Percentiles rank a stretch among this genome's conserved stretches.
phyloP scores from a whole-genome alignment of 2,888 invertebrate species.

The Oxytorus armatus region DNA sequence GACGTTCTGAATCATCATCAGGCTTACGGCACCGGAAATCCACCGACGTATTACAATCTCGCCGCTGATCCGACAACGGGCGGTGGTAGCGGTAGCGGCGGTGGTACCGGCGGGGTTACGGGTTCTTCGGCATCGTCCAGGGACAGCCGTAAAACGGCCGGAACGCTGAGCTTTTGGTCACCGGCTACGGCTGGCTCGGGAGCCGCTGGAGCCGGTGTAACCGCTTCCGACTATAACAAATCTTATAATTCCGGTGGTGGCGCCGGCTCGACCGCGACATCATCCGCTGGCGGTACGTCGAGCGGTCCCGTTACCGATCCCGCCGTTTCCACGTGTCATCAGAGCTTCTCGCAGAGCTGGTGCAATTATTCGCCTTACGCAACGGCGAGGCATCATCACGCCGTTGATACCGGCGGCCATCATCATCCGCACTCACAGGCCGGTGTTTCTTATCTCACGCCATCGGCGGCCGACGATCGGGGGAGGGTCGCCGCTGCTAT shows the following conservation, averaged over 20 bases:
- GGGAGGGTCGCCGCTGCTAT: constrained; percentile 87
- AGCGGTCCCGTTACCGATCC: constrained; percentile 85
- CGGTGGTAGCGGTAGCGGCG: constrained; percentile 19
- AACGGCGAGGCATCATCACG: constrained; percentile 86
- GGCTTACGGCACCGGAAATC: constrained; percentile 87
- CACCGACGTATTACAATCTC: constrained; percentile 90
- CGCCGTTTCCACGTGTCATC: constrained; percentile 88
- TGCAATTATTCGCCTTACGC: constrained; percentile 90
- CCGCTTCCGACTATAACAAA: constrained; percentile 85
- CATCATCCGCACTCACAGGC: constrained; percentile 87
- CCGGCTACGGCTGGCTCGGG: constrained; percentile 85
- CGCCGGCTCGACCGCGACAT: constrained; percentile 86
- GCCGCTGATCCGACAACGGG: constrained; percentile 86
- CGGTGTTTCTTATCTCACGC: constrained; percentile 88
- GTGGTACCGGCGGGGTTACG: constrained; percentile 17
- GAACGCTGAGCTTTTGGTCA: constrained; percentile 89
- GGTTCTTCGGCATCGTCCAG: constrained; percentile 85
- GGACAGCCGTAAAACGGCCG: constrained; percentile 86
- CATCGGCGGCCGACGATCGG: constrained; percentile 88
- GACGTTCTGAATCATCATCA: constrained; percentile 87
- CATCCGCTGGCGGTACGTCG: constrained; percentile 85
- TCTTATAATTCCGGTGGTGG: constrained; percentile 86
- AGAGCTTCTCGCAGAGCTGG: constrained; percentile 90
- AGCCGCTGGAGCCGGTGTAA: constrained; percentile 80
- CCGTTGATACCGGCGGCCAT: constrained; percentile 84